A percentile compares a stretch with the other conserved stretches of the same genome.
Evolutionary conservation across 92 coral and sea anemone species (phyloP).

Genomic region (Hydrozoanthus gracilis): DNA sequence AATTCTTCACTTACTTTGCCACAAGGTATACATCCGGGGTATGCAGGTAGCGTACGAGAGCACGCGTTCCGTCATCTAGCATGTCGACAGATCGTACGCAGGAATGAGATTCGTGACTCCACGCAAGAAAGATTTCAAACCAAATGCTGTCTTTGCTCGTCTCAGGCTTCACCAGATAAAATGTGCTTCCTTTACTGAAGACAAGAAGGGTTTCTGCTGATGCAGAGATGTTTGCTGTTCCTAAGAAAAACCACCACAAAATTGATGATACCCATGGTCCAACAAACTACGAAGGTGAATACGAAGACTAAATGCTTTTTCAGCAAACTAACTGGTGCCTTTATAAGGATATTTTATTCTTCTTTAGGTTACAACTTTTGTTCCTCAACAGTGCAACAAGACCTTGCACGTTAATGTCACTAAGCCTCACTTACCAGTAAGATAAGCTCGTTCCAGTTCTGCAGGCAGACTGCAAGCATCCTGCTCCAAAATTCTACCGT

Average conservation of each 20-base stretch:
- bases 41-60: constrained; percentile 39
- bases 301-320: too few relatives aligned
- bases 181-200: constrained; percentile 28
- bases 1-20: constrained; percentile 4
- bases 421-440: constrained; percentile 21
- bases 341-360: too few relatives aligned
- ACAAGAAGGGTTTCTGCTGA: neutral
- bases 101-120: constrained; percentile 36
- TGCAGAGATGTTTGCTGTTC: constrained; percentile 23
- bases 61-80: neutral
- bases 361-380: too few relatives aligned
- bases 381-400: too few relatives aligned
- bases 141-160: neutral
- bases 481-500: neutral
- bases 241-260: neutral
- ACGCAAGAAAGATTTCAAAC: constrained; percentile 33
- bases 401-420: too few relatives aligned
- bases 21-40: constrained; percentile 38
- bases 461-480: neutral
- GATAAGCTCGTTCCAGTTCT: constrained; percentile 22
- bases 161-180: constrained; percentile 12
- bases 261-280: neutral
- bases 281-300: too few relatives aligned
- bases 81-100: constrained; percentile 35
- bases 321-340: too few relatives aligned